A percentile compares a stretch with the other conserved stretches of the same genome.
Conservation (phyloP, 1,140 invertebrate species). For the Drosophila teissieri region DNA sequence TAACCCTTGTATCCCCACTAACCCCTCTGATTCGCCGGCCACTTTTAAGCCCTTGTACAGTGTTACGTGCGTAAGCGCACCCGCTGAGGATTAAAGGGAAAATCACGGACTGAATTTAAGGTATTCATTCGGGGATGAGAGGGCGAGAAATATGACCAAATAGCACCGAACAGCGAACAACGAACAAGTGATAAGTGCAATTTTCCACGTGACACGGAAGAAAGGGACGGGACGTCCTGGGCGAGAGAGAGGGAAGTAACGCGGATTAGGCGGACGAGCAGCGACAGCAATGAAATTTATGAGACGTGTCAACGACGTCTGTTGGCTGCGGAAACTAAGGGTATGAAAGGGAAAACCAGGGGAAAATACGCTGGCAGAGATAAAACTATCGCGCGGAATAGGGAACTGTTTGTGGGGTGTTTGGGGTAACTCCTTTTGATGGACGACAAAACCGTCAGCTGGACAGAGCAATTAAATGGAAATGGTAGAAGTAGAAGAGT, state of each 20-base stretch:
- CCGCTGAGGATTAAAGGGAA: slow-evolving; percentile 27
- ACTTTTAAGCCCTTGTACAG: not conserved
- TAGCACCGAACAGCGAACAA: not conserved
- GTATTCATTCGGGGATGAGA: not conserved
- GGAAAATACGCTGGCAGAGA: not conserved
- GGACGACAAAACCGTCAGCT: slow-evolving; percentile 40
- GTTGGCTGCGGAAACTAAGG: slow-evolving; percentile 9
- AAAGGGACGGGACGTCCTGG: slow-evolving; percentile 12
- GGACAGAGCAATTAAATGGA: slow-evolving; percentile 33
- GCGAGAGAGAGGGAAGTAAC: slow-evolving; percentile 9
- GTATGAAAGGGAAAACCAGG: not conserved
- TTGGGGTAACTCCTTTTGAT: slow-evolving; percentile 23
- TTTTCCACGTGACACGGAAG: slow-evolving; percentile 68
- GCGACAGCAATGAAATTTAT: slow-evolving; percentile 75
- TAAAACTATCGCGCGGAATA: slow-evolving; percentile 13
- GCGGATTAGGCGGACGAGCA: slow-evolving; percentile 67
- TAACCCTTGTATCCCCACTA: not conserved
- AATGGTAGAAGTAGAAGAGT: slow-evolving; percentile 3
- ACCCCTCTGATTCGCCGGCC: not conserved
- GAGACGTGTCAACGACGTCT: slow-evolving; percentile 60
- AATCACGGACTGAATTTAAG: slow-evolving; percentile 27
- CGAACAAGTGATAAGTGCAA: slow-evolving; percentile 68
- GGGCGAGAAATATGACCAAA: not conserved
- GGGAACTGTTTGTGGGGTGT: not conserved
- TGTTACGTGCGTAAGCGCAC: slow-evolving; percentile 26